These are phyloP conservation scores for Cnemophilus loriae DNA, from an alignment of 2,113 vertebrate species.

Conservation along the genomic window DNA sequence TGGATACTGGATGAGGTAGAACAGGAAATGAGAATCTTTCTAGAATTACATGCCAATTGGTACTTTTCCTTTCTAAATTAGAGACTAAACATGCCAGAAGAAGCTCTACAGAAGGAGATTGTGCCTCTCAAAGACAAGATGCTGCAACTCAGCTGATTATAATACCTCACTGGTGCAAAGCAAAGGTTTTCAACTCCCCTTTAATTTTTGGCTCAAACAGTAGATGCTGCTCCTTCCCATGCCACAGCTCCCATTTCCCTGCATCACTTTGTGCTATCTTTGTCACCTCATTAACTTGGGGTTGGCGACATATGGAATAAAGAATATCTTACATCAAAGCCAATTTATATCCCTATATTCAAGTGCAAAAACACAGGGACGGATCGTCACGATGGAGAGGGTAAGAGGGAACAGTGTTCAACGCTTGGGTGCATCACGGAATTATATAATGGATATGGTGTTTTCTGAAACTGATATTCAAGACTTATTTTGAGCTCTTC, in stretches of 20 bases:
- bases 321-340: not conserved
- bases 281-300: not conserved
- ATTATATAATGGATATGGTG: not conserved
- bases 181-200: not conserved
- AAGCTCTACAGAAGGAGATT: not conserved
- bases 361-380: not conserved
- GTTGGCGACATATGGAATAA: not conserved
- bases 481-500: not conserved
- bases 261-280: not conserved
- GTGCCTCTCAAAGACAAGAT: not conserved
- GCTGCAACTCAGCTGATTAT: constrained; percentile 18
- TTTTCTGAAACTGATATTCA: not conserved
- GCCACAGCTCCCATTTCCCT: not conserved
- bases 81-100: constrained; percentile 4
- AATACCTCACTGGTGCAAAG: not conserved
- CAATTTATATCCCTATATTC: not conserved
- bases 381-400: not conserved
- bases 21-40: not conserved
- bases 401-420: not conserved
- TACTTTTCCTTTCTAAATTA: constrained; percentile 42
- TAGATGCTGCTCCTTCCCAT: not conserved
- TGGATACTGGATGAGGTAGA: not conserved
- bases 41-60: not conserved
- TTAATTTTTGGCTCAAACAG: not conserved
- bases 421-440: not conserved